Base-by-base conservation (phyloP, 1,140 invertebrate genomes). In the Sarcophaga bullata region DNA sequence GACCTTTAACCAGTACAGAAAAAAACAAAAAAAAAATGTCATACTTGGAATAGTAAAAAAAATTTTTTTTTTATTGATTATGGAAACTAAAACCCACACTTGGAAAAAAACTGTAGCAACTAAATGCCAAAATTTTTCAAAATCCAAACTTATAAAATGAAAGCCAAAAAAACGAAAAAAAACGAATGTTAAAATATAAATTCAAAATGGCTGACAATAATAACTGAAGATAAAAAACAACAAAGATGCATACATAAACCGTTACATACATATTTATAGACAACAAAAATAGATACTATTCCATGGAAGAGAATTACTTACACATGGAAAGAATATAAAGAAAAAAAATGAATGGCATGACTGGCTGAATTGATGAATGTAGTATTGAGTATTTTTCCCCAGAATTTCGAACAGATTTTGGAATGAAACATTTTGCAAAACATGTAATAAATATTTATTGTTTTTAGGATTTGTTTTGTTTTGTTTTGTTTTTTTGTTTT, bases 131-230 rank as follows among this genome's bases (percentile, higher is more conserved):
- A 68, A 10, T 68, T 68, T 68, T 68, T 68, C n/a, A 68, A 37
- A 2, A 68, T 19, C 17, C 62, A 68, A 68, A 68, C 62, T 25
- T 68, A 19, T 8, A n/a, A 68, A 19, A 17, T 58, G 11, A 58
- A 58, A 0, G 54, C 13, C 15, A 58, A n/a, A 8, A 68, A 68
- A 68, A 19, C 3, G 3, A 58, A 58, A 13, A 68, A 9, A 68
- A 68, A 52, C 25, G 4, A 78, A 78, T 48, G 75, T 10, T 48
- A 78, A 78, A n/a, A 78, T 50, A 50, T 10, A 80, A 80, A 87
- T 88, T 88, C 87, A 88, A 88, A 88, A 88, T 88, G 87, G 87
- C 87, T 83, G 87, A 86, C 87, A 84, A 82, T 84, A 81, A 73
- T n/a, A 73, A 48, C 80, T 17, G 80, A 58, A 19, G n/a, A n/a